Evolutionary conservation across 1,140 invertebrate species (phyloP).

Genomic region (Penaeus japonicus): DNA sequence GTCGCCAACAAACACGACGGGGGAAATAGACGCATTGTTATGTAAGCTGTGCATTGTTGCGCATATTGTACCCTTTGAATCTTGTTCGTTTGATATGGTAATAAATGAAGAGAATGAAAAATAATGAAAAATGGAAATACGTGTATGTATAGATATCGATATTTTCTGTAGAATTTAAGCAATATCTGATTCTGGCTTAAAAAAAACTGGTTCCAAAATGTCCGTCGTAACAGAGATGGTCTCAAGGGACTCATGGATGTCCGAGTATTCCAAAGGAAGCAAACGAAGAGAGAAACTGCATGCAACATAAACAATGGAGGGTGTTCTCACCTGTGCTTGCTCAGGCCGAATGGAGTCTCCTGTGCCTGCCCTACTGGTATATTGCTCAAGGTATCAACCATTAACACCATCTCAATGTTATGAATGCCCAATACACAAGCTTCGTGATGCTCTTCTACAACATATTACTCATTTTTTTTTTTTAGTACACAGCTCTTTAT

Average conservation of each 20-base stretch:
- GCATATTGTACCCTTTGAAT: no score
- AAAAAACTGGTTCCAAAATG: no score
- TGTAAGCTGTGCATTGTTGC: no score
- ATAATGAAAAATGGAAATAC: no score
- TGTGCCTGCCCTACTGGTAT: constrained; percentile 70
- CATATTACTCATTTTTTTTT: no score
- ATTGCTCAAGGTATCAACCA: constrained; percentile 69
- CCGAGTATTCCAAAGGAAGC: constrained; percentile 78
- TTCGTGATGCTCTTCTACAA: no score
- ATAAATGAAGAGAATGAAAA: not conserved
- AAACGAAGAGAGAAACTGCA: constrained; percentile 66
- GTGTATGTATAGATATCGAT: not conserved
- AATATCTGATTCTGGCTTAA: not conserved
- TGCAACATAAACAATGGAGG: constrained; percentile 63
- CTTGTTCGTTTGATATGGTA: not conserved
- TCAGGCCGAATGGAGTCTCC: constrained; percentile 62
- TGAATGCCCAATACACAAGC: no score
- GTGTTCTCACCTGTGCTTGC: constrained; percentile 70
- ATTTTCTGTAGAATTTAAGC: not conserved
- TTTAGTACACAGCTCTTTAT: no score
- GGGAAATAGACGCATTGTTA: constrained; percentile 70
- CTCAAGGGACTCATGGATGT: constrained; percentile 75
- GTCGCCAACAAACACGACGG: constrained; percentile 79
- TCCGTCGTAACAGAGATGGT: not conserved
- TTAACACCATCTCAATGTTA: no score